Evolutionary conservation across 2,113 vertebrate species (phyloP).

Genomic region (Paralichthys olivaceus): DNA sequence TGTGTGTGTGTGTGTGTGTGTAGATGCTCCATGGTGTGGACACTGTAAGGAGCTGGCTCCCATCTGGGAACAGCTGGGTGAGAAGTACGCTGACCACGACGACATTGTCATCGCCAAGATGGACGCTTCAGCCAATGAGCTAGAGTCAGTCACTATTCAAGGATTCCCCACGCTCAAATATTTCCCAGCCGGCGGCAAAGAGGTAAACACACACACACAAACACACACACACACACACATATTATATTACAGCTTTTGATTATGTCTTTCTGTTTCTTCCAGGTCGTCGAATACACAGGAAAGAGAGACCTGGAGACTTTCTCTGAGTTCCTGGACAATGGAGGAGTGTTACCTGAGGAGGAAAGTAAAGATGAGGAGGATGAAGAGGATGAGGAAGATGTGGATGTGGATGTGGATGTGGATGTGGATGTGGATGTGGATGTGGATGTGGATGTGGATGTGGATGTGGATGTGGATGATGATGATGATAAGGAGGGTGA

Average conservation of each 20-base stretch:
- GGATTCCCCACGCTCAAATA: constrained; percentile 90
- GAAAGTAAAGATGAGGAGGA: constrained; percentile 41
- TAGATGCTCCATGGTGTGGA: constrained; percentile 84
- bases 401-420: not conserved
- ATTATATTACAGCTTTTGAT: not conserved
- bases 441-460: not conserved
- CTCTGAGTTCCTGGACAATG: constrained; percentile 88
- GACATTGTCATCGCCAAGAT: constrained; percentile 91
- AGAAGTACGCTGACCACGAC: constrained; percentile 87
- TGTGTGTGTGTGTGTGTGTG: constrained; percentile 2
- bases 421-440: not conserved
- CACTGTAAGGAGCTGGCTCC: constrained; percentile 74
- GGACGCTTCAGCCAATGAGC: constrained; percentile 89
- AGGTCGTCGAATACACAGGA: constrained; percentile 86
- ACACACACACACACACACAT: not conserved
- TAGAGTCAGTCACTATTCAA: constrained; percentile 80
- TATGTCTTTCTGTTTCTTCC: not conserved
- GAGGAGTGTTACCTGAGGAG: constrained; percentile 82
- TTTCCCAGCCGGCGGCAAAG: constrained; percentile 87
- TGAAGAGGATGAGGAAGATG: not conserved
- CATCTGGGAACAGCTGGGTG: constrained; percentile 89
- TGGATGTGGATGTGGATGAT: not conserved
- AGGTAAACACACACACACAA: constrained; percentile 76
- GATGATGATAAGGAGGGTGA: not conserved
- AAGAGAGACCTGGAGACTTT: constrained; percentile 88